Evolutionary conservation across 1,140 invertebrate genomes (phyloP).

Genomic region (Eupristina koningsbergeri): DNA sequence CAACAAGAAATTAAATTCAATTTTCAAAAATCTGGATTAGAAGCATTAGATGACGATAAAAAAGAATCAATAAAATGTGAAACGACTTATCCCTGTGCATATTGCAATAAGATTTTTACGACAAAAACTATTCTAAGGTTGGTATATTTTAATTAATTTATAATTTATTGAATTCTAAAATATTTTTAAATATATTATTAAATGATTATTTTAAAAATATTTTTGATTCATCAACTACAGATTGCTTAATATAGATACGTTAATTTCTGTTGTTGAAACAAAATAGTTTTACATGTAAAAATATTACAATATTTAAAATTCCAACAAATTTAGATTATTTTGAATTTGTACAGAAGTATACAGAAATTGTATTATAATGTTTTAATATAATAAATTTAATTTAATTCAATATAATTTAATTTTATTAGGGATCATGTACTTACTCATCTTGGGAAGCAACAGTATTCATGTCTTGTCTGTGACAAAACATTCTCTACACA

Average conservation of each 20-base stretch:
- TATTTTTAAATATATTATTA: neutral
- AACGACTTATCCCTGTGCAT: conserved; percentile 25
- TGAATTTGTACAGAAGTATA: too few relatives aligned
- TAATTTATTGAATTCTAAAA: neutral
- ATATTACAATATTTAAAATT: too few relatives aligned
- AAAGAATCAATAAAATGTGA: conserved; percentile 16
- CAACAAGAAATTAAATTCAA: neutral
- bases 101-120: conserved; percentile 36
- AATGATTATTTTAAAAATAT: too few relatives aligned
- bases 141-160: neutral
- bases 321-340: too few relatives aligned
- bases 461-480: conserved; percentile 34
- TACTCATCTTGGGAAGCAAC: conserved; percentile 23
- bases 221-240: too few relatives aligned
- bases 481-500: conserved; percentile 32
- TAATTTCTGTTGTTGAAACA: too few relatives aligned
- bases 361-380: too few relatives aligned
- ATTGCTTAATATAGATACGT: too few relatives aligned
- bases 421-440: conserved; percentile 34
- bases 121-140: conserved; percentile 36
- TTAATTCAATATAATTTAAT: too few relatives aligned
- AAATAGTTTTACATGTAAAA: too few relatives aligned
- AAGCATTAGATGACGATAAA: conserved; percentile 3
- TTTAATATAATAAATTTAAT: too few relatives aligned
- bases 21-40: neutral